Percentiles rank a stretch among this genome's conserved stretches.
Evolutionary conservation across 2,888 invertebrate species (phyloP).

Genomic region (Cataglyphis altisquamis): DNA sequence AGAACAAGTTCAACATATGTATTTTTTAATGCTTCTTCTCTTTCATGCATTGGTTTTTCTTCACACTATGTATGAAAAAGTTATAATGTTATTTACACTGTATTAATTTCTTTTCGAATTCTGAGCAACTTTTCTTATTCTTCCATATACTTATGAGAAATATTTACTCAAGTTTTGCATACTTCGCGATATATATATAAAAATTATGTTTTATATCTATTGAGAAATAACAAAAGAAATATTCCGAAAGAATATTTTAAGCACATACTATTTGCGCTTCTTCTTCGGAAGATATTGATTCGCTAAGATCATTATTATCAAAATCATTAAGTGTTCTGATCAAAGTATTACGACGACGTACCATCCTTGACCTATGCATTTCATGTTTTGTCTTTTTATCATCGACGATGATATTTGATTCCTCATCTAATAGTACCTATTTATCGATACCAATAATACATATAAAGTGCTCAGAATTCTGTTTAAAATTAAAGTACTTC

Average conservation of each 20-base stretch:
- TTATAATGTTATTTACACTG: not conserved
- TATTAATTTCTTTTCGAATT: not conserved
- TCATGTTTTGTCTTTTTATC: conserved; percentile 72
- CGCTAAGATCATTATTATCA: conserved; percentile 62
- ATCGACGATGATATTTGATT: conserved; percentile 75
- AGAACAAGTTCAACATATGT: conserved; percentile 77
- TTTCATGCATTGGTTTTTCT: conserved; percentile 15
- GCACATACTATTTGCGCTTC: conserved; percentile 23
- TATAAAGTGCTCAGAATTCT: not conserved
- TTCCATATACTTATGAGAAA: not conserved
- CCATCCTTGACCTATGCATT: conserved; percentile 68
- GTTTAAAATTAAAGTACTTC: not conserved
- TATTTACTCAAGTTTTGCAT: not conserved
- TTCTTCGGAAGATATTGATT: conserved; percentile 76
- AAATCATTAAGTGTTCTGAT: conserved; percentile 21
- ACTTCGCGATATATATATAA: not conserved
- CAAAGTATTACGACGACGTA: conserved; percentile 64
- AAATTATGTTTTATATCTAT: not conserved
- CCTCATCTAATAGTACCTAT: conserved; percentile 80
- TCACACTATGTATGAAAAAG: not conserved
- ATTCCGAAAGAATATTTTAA: not conserved
- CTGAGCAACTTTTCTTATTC: not conserved
- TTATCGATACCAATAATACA: not conserved
- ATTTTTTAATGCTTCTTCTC: conserved; percentile 72
- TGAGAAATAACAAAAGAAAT: conserved; percentile 18